Evolutionary conservation across 2,888 invertebrate genomes (phyloP), one percentile per base, ranked within the genome.

Genomic region (Barypeithes pellucidus): DNA sequence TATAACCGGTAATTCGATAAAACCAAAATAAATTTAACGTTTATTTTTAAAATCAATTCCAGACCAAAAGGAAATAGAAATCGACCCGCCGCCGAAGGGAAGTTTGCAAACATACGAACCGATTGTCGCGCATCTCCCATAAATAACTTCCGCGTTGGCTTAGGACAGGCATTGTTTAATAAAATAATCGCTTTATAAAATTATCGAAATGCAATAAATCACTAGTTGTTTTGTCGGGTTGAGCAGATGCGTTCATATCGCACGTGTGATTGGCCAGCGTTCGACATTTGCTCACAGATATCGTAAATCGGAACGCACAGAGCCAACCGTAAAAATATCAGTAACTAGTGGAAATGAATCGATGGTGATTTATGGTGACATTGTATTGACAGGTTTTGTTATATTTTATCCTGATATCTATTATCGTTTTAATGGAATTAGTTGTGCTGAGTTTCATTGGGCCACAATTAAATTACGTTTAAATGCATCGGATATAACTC

Each of bases 141-240:
- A 75, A 75, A 75, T 75, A 71, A 75, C 63, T 71, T 75, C 70
- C 69, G 70, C 63, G 67, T 75, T 67, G 67, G 70, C 71, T 59
- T 47, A 60, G 66, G 66, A 62, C 61, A 50, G 63, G 71, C 75
- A 71, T 75, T 74, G 67, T 84, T 84, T 83, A 84, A 83, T 82
- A 82, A 83, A 83, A 84, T 82, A 83, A 84, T 82, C 82, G 83
- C 82, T 83, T 82, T 82, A 81, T 81, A 83, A 82, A 83, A 82
- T 82, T 82, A 83, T 82, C 79, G 82, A 81, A 82, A 82, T 78
- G 79, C 79, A 72, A 84, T 85, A 85, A 85, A 85, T 85, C 85
- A 84, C 75, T 76, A 75, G 80, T 81, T 83, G 83, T 84, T 85
- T 83, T 83, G 82, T 82, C 75, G 81, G 80, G 81, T 76, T 81